These are phyloP conservation scores for Eulemur rubriventer DNA, from an alignment of 2,797 vertebrate genomes.

Conservation along the genomic window DNA sequence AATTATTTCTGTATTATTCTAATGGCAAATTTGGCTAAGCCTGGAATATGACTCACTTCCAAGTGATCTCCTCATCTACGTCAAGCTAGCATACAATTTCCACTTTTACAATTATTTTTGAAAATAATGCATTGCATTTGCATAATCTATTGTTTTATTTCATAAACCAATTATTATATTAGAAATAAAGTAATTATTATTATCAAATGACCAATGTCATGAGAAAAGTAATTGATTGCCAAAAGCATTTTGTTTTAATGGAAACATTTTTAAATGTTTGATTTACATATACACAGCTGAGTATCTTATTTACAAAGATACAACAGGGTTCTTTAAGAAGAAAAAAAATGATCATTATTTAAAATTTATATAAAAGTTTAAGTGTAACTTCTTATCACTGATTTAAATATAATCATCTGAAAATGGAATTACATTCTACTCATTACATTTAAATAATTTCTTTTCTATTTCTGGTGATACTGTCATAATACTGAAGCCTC, in stretches of 20 bases:
- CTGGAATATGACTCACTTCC: background rate
- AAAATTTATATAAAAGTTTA: background rate
- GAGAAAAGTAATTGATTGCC: slow-evolving; percentile 54
- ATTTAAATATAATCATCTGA: background rate
- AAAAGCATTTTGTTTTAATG: slow-evolving; percentile 32
- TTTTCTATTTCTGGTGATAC: background rate
- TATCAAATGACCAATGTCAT: slow-evolving; percentile 54
- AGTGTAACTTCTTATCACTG: background rate
- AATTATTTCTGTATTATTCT: slow-evolving; percentile 25
- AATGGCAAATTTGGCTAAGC: background rate
- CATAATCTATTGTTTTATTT: slow-evolving; percentile 27
- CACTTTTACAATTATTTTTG: background rate
- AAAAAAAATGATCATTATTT: background rate
- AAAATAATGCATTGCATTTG: slow-evolving; percentile 53
- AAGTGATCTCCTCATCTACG: background rate
- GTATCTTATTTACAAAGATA: background rate
- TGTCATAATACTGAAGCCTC: background rate
- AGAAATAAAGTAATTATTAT: slow-evolving; percentile 32
- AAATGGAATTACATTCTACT: background rate
- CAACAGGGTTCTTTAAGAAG: background rate
- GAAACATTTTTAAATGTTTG: background rate
- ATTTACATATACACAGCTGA: background rate
- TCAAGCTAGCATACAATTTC: background rate
- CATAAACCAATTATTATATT: slow-evolving; percentile 44
- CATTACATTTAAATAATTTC: background rate